Evolutionary conservation across 2,888 invertebrate species (phyloP).

Genomic region (Perithous albicinctus): DNA sequence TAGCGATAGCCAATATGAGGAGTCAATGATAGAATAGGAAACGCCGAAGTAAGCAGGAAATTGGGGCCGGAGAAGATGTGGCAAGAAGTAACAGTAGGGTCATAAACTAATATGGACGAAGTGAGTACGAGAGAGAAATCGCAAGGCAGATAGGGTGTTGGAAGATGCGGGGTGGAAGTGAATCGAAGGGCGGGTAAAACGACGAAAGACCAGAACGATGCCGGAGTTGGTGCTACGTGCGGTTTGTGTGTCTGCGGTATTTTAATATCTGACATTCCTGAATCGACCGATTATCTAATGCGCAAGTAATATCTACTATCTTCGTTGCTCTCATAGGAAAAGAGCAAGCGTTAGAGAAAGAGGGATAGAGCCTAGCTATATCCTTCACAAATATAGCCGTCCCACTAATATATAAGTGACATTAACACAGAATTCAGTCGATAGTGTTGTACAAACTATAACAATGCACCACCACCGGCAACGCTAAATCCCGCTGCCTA

Average conservation of each 20-base stretch:
- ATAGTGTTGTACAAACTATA: constrained; percentile 1
- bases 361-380: constrained; percentile 32
- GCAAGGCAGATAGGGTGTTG: constrained; percentile 39
- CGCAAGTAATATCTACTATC: constrained; percentile 66
- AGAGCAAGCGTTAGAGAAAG: constrained; percentile 17
- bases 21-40: constrained; percentile 50
- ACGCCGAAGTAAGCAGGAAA: constrained; percentile 67
- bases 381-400: constrained; percentile 48
- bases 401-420: constrained; percentile 24
- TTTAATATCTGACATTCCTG: constrained; percentile 84
- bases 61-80: constrained; percentile 68
- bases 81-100: constrained; percentile 4
- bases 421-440: constrained; percentile 18
- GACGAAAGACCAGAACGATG: constrained; percentile 54
- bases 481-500: constrained; percentile 6
- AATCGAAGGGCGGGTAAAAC: constrained; percentile 57
- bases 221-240: constrained; percentile 70
- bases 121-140: constrained; percentile 44
- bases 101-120: constrained; percentile 22
- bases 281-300: constrained; percentile 81
- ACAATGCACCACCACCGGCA: background rate
- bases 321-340: constrained; percentile 31
- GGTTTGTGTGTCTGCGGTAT: constrained; percentile 82
- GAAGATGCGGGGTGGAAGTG: constrained; percentile 44
- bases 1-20: background rate